Evolutionary conservation across 1,140 invertebrate species (phyloP).

Genomic region (Eupeodes corollae): DNA sequence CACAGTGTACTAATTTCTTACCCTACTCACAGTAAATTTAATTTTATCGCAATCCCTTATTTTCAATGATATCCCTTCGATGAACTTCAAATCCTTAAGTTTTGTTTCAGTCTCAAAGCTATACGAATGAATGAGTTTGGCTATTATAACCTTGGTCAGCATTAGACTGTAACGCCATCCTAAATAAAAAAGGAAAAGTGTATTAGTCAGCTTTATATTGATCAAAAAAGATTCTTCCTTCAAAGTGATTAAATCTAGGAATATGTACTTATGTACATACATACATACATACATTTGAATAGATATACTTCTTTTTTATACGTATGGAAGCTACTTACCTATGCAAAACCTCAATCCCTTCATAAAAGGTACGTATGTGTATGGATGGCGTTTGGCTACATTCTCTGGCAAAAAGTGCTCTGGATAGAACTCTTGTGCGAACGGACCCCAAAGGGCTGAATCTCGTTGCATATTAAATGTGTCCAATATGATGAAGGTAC

Average conservation of each 20-base stretch:
- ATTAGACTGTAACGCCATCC: slow-evolving; percentile 28
- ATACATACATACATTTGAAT: no score
- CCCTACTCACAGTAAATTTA: slow-evolving; percentile 4
- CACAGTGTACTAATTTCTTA: no score
- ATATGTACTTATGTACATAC: neutral
- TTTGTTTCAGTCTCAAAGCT: slow-evolving; percentile 20
- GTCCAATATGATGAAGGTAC: slow-evolving; percentile 27
- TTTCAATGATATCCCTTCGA: slow-evolving; percentile 29
- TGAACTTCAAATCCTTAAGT: slow-evolving; percentile 21
- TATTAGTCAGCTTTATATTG: neutral
- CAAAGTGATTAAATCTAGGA: neutral
- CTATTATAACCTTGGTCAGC: slow-evolving; percentile 27
- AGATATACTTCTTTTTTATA: no score
- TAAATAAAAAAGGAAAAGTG: slow-evolving; percentile 3
- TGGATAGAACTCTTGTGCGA: slow-evolving; percentile 62
- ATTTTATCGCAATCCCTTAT: slow-evolving; percentile 30
- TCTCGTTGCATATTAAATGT: slow-evolving; percentile 34
- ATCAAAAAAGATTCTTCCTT: neutral
- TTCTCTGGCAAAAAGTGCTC: slow-evolving; percentile 62
- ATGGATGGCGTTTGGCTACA: slow-evolving; percentile 47
- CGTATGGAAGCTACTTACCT: slow-evolving; percentile 34
- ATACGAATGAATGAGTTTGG: slow-evolving; percentile 23
- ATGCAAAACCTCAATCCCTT: slow-evolving; percentile 57
- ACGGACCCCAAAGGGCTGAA: slow-evolving; percentile 35
- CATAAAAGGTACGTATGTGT: slow-evolving; percentile 61